Evolutionary conservation across 2,888 invertebrate species (phyloP).

Genomic region (Flabesymbios commensalis): DNA sequence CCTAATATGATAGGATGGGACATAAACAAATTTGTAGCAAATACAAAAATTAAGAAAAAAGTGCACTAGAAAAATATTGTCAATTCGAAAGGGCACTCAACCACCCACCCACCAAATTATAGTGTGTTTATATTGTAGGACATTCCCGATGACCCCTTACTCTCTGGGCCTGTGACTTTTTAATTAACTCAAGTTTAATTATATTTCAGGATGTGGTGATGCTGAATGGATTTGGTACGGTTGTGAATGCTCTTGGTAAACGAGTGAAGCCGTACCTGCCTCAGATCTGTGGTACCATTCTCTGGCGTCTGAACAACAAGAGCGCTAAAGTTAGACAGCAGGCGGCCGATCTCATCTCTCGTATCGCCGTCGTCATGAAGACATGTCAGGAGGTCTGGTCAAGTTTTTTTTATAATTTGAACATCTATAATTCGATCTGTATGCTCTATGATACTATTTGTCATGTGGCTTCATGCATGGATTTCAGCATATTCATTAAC

Average conservation of each 20-base stretch:
- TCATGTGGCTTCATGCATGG: neutral
- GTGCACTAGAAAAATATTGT: too few species aligned
- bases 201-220: slow-evolving; percentile 88
- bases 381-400: slow-evolving; percentile 87
- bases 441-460: neutral
- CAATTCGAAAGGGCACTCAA: too few species aligned
- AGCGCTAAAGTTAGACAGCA: slow-evolving; percentile 98
- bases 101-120: too few species aligned
- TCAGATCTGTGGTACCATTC: slow-evolving; percentile 99
- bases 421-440: neutral
- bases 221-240: slow-evolving; percentile 99
- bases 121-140: too few species aligned
- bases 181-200: too few species aligned
- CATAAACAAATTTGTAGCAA: too few species aligned
- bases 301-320: slow-evolving; percentile 99
- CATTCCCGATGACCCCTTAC: too few species aligned
- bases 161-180: too few species aligned
- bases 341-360: slow-evolving; percentile 97
- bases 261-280: slow-evolving; percentile 98
- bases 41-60: too few species aligned
- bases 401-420: neutral
- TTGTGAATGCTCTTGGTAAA: slow-evolving; percentile 96
- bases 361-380: slow-evolving; percentile 98
- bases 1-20: too few species aligned
- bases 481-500: too few species aligned